Percentiles rank a stretch among this genome's conserved stretches.
phyloP scores from a whole-genome alignment of 2,797 vertebrate genomes.

The Sebastes vulpes region DNA sequence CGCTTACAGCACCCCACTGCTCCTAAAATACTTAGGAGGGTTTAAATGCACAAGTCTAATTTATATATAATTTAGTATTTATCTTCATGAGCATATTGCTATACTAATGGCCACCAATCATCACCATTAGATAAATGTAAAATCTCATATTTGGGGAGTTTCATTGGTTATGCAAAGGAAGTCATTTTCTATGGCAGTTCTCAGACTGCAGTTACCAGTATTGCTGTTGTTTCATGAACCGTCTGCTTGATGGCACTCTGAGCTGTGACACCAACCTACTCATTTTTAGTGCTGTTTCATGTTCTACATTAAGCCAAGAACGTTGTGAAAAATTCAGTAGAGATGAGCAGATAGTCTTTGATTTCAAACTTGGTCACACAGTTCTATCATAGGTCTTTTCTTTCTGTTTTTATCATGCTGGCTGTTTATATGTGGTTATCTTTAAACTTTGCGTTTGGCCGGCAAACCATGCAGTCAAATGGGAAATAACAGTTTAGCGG shows the following conservation, averaged over 20 bases:
- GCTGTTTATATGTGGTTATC: neutral
- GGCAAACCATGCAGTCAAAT: neutral
- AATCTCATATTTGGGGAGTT: neutral
- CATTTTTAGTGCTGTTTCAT: conserved; percentile 21
- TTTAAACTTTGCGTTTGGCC: neutral
- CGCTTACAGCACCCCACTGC: too few species aligned
- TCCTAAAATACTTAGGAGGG: too few species aligned
- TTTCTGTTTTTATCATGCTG: neutral
- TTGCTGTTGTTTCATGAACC: neutral
- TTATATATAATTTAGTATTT: neutral
- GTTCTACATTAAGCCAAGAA: conserved; percentile 10
- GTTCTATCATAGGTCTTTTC: neutral
- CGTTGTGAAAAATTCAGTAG: neutral
- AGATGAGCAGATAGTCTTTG: conserved; percentile 11
- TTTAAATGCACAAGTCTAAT: neutral
- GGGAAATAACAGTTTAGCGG: conserved; percentile 20
- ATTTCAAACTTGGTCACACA: conserved; percentile 12
- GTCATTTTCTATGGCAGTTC: neutral
- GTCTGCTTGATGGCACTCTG: neutral
- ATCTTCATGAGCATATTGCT: neutral
- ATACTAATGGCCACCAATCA: neutral
- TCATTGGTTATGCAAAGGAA: neutral
- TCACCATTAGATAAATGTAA: neutral
- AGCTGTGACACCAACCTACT: conserved; percentile 1
- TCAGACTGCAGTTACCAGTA: neutral